These are phyloP conservation scores for Plagodis pulveraria DNA, from an alignment of 2,888 invertebrate genomes.

Conservation along the genomic window DNA sequence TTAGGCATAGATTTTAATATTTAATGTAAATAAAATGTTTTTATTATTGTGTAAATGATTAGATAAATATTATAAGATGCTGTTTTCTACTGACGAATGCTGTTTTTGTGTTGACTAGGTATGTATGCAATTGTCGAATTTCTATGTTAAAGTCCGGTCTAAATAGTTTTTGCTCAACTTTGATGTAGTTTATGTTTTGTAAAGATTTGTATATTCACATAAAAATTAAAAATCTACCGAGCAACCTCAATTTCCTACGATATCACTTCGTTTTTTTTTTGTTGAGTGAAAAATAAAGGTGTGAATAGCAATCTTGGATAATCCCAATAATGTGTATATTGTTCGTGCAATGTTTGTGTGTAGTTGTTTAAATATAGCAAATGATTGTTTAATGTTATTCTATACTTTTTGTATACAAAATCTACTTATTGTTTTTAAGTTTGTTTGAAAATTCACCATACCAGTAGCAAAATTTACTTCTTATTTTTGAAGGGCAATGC, in stretches of 20 bases:
- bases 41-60: slow-evolving; percentile 79
- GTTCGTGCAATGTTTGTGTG: slow-evolving; percentile 73
- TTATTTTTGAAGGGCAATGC: too few relatives aligned
- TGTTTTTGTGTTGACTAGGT: slow-evolving; percentile 20
- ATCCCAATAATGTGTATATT: slow-evolving; percentile 60
- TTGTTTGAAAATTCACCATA: not conserved
- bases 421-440: slow-evolving; percentile 20
- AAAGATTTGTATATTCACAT: not conserved
- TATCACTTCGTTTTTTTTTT: too few relatives aligned
- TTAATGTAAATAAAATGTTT: slow-evolving; percentile 84
- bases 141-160: not conserved
- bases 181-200: not conserved
- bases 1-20: slow-evolving; percentile 69
- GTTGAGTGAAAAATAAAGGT: slow-evolving; percentile 14
- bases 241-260: too few relatives aligned
- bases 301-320: slow-evolving; percentile 47
- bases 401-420: slow-evolving; percentile 30
- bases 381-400: slow-evolving; percentile 33
- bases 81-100: slow-evolving; percentile 65
- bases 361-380: slow-evolving; percentile 55
- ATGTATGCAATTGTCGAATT: not conserved
- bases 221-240: too few relatives aligned
- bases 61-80: slow-evolving; percentile 59
- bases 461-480: too few relatives aligned
- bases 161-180: not conserved